Base-by-base conservation (phyloP, 2,888 invertebrate genomes). In the Eugnorisma glareosa region DNA sequence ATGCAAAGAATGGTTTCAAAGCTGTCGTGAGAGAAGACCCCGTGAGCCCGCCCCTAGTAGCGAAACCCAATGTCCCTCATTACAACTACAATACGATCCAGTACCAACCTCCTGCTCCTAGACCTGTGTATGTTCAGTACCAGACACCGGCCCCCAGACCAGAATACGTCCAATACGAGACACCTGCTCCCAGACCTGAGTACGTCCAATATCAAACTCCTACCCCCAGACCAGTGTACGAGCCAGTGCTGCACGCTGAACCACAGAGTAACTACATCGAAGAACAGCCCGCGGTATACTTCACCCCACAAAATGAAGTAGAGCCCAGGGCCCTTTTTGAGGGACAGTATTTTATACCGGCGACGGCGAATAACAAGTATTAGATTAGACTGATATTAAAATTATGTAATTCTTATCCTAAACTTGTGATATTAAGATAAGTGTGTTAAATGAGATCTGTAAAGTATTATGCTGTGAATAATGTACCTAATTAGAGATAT, bases 1-100 rank as follows among this genome's bases (percentile, higher is more conserved):
- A 97, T 77, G 93, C 97, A 0, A 91, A 94, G 79, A 93, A 96
- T 73, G 97, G 97, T 21, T 97, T 97, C 92, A 96, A 96, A 88
- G 97, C 97, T 37, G 93, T 96, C 1, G 91, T 97, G 2, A 93
- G 94, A 59, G 95, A 94, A 79, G 97, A 97, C 80, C 96, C 96
- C 31, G 88, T 91, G 8, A 88, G 80, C 67, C 77, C 66, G 6
- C 86, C 88, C 35, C 54, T 76, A 51, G 83, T 66, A 45, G 78
- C 57, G 13, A 79, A 75, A 3, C 48, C 76, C 0, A 66, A 81
- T 10, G 11, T 43, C 2, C 57, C 70, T 13, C 61, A 66, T 4
- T 40, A 77, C 31, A 61, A 81, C 63, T 85, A 74, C 35, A 64
- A 82, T 54, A 77, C 72, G 15, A 54, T 81, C 66, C 83, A 86